Percentiles rank a stretch among this genome's conserved stretches.
Evolutionary conservation across 2,888 invertebrate species (phyloP).

Genomic region (Drosophila kuntzei): DNA sequence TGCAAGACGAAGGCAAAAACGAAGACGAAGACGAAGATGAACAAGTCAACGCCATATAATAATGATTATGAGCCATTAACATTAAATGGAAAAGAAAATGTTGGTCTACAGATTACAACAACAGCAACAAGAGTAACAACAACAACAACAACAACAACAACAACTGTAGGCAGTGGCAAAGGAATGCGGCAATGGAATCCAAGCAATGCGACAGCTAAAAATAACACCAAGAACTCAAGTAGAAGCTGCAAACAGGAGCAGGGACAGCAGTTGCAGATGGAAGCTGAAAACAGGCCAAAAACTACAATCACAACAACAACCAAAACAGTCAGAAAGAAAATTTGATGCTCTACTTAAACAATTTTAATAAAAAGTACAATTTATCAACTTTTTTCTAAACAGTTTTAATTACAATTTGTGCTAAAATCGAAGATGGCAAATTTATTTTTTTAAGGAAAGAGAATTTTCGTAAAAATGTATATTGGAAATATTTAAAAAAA

Average conservation of each 20-base stretch:
- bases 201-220: conserved; percentile 77
- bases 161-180: conserved; percentile 19
- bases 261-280: neutral
- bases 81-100: conserved; percentile 82
- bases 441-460: too few relatives aligned
- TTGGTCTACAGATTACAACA: conserved; percentile 79
- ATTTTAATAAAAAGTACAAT: too few relatives aligned
- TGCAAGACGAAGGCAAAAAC: conserved; percentile 25
- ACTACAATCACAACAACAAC: neutral
- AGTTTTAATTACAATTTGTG: too few relatives aligned
- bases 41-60: conserved; percentile 81
- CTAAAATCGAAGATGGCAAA: too few relatives aligned
- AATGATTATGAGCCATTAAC: conserved; percentile 82
- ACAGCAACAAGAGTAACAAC: conserved; percentile 39
- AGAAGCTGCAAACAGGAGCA: conserved; percentile 4
- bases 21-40: conserved; percentile 65
- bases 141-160: conserved; percentile 33
- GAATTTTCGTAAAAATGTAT: too few relatives aligned
- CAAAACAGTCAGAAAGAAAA: neutral
- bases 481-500: too few relatives aligned
- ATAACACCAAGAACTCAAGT: conserved; percentile 66
- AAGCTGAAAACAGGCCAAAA: neutral
- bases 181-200: conserved; percentile 76
- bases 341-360: too few relatives aligned
- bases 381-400: too few relatives aligned